phyloP scores from a whole-genome alignment of 2,888 invertebrate species.

The Eumerus sabulonum region DNA sequence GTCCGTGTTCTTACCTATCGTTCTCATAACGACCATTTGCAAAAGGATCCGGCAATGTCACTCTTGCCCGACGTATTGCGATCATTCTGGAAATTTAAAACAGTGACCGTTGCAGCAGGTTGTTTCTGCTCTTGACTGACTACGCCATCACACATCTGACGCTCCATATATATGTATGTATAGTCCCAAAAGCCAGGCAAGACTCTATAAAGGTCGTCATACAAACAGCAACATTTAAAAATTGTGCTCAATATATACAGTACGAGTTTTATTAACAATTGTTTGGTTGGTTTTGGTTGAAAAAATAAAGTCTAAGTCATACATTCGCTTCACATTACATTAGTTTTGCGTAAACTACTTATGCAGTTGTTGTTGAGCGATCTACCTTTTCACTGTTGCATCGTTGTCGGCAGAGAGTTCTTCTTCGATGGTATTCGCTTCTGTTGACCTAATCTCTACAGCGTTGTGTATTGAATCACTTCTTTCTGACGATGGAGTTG shows the following conservation, averaged over 20 bases:
- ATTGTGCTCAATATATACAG: conserved; percentile 56
- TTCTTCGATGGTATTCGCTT: conserved; percentile 45
- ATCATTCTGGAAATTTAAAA: conserved; percentile 76
- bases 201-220: too few species aligned
- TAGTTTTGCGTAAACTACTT: too few species aligned
- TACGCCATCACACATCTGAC: background rate
- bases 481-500: conserved; percentile 49
- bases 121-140: conserved; percentile 75
- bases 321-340: conserved; percentile 29
- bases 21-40: conserved; percentile 68
- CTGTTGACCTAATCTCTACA: conserved; percentile 5
- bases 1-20: conserved; percentile 75
- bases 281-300: conserved; percentile 45
- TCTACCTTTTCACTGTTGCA: conserved; percentile 27
- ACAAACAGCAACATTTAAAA: conserved; percentile 25
- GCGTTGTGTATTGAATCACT: conserved; percentile 9
- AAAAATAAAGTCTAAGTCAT: conserved; percentile 66
- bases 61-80: conserved; percentile 73
- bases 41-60: conserved; percentile 71
- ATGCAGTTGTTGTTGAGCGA: conserved; percentile 30
- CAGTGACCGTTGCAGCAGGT: conserved; percentile 77
- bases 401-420: conserved; percentile 53
- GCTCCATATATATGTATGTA: conserved; percentile 13
- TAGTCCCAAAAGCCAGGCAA: conserved; percentile 30
- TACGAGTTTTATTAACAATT: conserved; percentile 51